Evolutionary conservation across 2,888 invertebrate genomes (phyloP).

Genomic region (Leptopilina myrica): DNA sequence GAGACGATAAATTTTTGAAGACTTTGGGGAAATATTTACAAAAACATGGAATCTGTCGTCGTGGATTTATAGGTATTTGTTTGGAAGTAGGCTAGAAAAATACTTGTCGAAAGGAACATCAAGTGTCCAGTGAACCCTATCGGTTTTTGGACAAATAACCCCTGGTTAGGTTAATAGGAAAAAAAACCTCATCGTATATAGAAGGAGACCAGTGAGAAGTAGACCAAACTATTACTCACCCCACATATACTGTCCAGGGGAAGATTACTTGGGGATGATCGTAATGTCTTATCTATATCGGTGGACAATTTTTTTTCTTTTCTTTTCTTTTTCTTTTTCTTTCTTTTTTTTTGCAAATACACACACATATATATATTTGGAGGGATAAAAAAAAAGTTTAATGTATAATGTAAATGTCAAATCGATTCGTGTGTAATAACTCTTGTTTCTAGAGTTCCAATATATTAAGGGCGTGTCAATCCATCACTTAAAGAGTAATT

Average conservation of each 20-base stretch:
- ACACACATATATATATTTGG: background rate
- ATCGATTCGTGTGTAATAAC: background rate
- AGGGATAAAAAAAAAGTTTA: background rate
- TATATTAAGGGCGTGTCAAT: background rate
- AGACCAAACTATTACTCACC: slow-evolving; percentile 10
- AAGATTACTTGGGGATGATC: slow-evolving; percentile 22
- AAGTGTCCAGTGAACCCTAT: slow-evolving; percentile 17
- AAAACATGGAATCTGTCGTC: background rate
- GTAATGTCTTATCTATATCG: slow-evolving; percentile 22
- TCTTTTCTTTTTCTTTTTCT: background rate
- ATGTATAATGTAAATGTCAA: background rate
- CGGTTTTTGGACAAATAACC: slow-evolving; percentile 28
- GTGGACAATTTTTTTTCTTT: background rate
- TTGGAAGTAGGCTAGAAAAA: slow-evolving; percentile 32
- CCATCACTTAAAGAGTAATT: no score
- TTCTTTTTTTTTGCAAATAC: slow-evolving; percentile 18
- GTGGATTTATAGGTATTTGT: slow-evolving; percentile 24
- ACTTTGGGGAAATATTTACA: background rate
- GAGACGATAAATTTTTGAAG: background rate
- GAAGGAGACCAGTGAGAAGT: slow-evolving; percentile 18
- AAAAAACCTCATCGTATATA: slow-evolving; percentile 15
- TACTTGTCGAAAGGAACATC: slow-evolving; percentile 25
- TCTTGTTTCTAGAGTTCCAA: background rate
- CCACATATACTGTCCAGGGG: background rate
- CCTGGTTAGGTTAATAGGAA: slow-evolving; percentile 22